Conservation (phyloP, 92 coral and sea anemone species). For the Anthopleura xanthogrammica region DNA sequence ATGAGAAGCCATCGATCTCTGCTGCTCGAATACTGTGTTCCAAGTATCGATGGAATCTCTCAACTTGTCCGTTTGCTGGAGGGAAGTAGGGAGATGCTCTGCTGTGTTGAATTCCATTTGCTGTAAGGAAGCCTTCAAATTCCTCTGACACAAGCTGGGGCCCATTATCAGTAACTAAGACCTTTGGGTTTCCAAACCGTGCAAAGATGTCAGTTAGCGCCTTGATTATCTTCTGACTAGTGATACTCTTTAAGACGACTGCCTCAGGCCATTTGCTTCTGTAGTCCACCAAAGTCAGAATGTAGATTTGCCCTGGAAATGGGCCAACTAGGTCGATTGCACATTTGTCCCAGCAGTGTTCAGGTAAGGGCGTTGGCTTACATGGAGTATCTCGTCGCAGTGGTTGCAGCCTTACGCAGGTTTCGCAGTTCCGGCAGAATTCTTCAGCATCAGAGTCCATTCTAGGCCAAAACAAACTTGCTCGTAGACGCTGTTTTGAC, state of each 20-base stretch:
- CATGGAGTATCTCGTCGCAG: conserved; percentile 44
- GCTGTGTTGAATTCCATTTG: conserved; percentile 53
- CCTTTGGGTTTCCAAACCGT: conserved; percentile 59
- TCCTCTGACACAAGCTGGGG: conserved; percentile 38
- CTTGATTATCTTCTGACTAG: conserved; percentile 39
- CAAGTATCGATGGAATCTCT: conserved; percentile 44
- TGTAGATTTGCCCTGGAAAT: conserved; percentile 37
- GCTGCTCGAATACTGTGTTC: conserved; percentile 48
- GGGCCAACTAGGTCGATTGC: conserved; percentile 59
- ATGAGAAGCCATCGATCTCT: conserved; percentile 34
- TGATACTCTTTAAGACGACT: conserved; percentile 11
- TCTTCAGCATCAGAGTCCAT: conserved; percentile 52
- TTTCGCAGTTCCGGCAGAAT: conserved; percentile 43
- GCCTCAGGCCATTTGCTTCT: conserved; percentile 56
- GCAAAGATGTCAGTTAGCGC: conserved; percentile 43
- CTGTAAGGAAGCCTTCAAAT: conserved; percentile 42
- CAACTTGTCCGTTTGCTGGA: conserved; percentile 44
- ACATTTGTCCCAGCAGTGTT: conserved; percentile 55
- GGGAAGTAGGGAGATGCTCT: conserved; percentile 57
- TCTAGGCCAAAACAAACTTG: conserved; percentile 43
- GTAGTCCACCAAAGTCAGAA: conserved; percentile 48
- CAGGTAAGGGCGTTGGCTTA: conserved; percentile 42
- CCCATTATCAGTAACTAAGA: conserved; percentile 55
- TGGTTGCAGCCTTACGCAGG: conserved; percentile 41
- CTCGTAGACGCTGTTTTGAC: background rate